Conservation (phyloP, 2,113 vertebrate genomes). For the Psephotus haematonotus region DNA sequence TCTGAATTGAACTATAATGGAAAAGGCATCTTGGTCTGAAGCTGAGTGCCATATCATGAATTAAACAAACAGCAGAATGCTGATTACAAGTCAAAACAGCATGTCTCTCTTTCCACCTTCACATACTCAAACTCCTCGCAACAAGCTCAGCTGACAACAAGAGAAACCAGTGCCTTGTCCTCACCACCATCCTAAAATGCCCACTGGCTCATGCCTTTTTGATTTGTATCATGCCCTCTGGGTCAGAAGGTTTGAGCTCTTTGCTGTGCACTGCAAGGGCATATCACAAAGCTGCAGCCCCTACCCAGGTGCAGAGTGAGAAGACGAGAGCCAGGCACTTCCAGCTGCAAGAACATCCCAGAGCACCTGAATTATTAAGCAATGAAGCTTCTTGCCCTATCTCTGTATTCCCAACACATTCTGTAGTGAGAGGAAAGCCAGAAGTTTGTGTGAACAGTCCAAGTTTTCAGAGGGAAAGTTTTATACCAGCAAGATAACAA, state of each 20-base stretch:
- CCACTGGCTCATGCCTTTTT: neutral
- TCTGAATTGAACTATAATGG: neutral
- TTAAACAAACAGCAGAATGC: neutral
- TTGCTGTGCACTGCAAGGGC: fast-evolving
- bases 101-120: neutral
- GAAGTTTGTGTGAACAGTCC: neutral
- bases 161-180: neutral
- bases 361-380: conserved; percentile 37
- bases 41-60: neutral
- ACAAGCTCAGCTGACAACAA: neutral
- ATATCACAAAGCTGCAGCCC: neutral
- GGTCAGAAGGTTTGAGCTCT: neutral
- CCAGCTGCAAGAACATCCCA: neutral
- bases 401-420: conserved; percentile 1
- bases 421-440: neutral
- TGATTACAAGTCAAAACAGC: neutral
- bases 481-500: neutral
- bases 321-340: neutral
- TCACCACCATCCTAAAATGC: neutral
- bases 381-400: neutral
- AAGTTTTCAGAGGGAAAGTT: conserved; percentile 26
- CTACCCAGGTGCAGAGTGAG: fast-evolving
- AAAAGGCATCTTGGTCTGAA: neutral
- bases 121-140: neutral
- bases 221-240: neutral